These are phyloP conservation scores for Zapornia atra DNA, from an alignment of 2,113 vertebrate genomes.

Conservation along the genomic window DNA sequence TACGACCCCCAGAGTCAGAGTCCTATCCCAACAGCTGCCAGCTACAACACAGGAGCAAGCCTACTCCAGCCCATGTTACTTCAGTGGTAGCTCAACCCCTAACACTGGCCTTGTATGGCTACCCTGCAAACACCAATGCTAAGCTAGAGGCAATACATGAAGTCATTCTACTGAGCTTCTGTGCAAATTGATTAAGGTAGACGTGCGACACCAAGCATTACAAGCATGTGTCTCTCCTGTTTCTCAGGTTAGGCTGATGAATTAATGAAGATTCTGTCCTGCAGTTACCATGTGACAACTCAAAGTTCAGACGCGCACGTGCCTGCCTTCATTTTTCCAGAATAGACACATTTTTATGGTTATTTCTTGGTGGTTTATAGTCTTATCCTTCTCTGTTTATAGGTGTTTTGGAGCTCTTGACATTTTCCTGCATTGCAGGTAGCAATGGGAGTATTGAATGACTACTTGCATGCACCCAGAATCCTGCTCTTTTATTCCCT, in stretches of 20 bases:
- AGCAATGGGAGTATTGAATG: not conserved
- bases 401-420: not conserved
- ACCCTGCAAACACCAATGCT: not conserved
- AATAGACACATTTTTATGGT: not conserved
- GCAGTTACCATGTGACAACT: not conserved
- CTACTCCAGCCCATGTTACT: not conserved
- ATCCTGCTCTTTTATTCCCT: not conserved
- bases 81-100: not conserved
- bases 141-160: not conserved
- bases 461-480: not conserved
- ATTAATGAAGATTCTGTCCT: not conserved
- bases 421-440: not conserved
- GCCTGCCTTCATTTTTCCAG: not conserved
- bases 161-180: not conserved
- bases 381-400: not conserved
- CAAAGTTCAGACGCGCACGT: not conserved
- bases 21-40: not conserved
- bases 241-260: not conserved
- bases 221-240: not conserved
- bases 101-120: not conserved
- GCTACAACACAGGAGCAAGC: not conserved
- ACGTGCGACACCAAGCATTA: not conserved
- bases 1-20: not conserved
- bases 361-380: not conserved
- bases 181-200: not conserved